phyloP scores from a whole-genome alignment of 2,888 invertebrate genomes.

The Masnerella sp. region DNA sequence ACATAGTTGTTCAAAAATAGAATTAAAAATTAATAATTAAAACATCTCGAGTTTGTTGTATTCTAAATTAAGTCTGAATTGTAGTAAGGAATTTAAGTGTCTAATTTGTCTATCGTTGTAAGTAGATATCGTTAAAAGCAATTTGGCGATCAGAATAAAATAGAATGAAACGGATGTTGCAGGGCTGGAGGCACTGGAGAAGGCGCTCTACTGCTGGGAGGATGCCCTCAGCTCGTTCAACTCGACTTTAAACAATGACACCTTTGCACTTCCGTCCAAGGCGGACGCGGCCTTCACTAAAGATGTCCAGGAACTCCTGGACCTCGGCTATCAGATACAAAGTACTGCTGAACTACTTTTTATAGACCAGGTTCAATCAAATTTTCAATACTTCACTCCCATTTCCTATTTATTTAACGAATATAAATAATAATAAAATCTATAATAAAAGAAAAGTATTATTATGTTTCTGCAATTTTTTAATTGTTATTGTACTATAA shows the following conservation, averaged over 20 bases:
- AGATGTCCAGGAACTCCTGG: conserved; percentile 83
- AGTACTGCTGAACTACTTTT: conserved; percentile 92
- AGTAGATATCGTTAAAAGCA: conserved; percentile 60
- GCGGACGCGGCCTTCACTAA: conserved; percentile 91
- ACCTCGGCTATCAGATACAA: conserved; percentile 90
- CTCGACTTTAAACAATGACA: conserved; percentile 80
- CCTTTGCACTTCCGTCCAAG: conserved; percentile 86
- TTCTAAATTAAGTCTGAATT: too few species aligned
- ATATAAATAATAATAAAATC: too few species aligned
- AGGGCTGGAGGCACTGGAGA: conserved; percentile 96
- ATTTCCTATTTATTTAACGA: too few species aligned
- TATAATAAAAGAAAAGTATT: too few species aligned
- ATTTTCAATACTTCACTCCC: not conserved
- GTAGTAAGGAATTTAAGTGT: conserved; percentile 16
- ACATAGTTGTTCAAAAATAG: too few species aligned
- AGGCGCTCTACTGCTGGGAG: conserved; percentile 96
- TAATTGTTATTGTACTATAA: too few species aligned
- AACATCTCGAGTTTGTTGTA: too few species aligned
- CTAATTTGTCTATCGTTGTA: conserved; percentile 35
- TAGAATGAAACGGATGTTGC: conserved; percentile 64
- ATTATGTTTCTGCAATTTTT: too few species aligned
- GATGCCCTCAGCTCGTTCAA: conserved; percentile 92
- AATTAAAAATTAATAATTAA: too few species aligned
- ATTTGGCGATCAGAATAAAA: conserved; percentile 57
- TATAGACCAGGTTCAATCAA: conserved; percentile 81